Conservation (phyloP, 1,140 invertebrate genomes). For the Zaprionus africanus region DNA sequence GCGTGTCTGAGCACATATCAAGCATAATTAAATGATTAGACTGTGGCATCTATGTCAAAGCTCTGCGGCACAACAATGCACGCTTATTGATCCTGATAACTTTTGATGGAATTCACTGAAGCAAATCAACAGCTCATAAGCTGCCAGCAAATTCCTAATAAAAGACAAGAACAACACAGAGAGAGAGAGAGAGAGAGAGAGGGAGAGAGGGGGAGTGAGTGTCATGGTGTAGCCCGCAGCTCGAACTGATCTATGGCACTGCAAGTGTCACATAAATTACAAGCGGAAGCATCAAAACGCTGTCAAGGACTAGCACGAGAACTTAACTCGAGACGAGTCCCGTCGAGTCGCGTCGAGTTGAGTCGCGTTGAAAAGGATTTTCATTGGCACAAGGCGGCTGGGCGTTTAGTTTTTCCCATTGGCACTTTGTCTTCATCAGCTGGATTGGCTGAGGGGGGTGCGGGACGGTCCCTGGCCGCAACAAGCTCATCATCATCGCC, state of each 20-base stretch:
- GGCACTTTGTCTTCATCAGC: conserved; percentile 78
- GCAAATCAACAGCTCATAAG: conserved; percentile 61
- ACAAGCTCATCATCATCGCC: conserved; percentile 79
- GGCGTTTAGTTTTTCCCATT: conserved; percentile 76
- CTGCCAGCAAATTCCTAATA: conserved; percentile 59
- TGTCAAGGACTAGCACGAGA: conserved; percentile 54
- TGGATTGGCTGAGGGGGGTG: background rate
- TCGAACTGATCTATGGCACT: conserved; percentile 69
- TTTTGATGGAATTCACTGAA: conserved; percentile 64
- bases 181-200: background rate
- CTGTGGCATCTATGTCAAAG: conserved; percentile 24
- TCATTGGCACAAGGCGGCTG: conserved; percentile 60
- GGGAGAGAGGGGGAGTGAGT: background rate
- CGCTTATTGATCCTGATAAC: conserved; percentile 48
- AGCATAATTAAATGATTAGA: conserved; percentile 65
- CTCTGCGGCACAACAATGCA: conserved; percentile 12
- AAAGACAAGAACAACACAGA: conserved; percentile 50
- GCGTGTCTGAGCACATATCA: conserved; percentile 36
- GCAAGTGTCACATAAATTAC: conserved; percentile 83
- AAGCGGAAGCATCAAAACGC: conserved; percentile 80
- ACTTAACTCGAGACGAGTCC: conserved; percentile 16
- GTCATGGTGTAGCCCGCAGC: conserved; percentile 43
- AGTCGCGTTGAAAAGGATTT: conserved; percentile 62
- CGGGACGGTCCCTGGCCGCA: conserved; percentile 52
- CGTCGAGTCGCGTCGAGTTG: conserved; percentile 31